Base-by-base conservation (phyloP, 2,113 vertebrate species). In the Hystrix cristata region DNA sequence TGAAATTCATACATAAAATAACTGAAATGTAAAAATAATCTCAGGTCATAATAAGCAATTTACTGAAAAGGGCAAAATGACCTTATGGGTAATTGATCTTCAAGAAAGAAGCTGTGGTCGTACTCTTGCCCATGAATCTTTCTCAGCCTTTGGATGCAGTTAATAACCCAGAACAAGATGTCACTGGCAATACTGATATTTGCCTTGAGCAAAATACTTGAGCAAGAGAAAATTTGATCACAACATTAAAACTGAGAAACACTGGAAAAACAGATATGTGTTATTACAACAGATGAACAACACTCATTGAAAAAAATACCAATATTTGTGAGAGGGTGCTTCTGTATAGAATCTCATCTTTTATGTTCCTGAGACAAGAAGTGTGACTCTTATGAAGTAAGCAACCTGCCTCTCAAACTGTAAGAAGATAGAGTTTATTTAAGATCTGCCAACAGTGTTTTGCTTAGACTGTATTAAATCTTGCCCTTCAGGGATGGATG, bases 341-440 rank as follows among this genome's bases (percentile, higher is more conserved):
- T 23, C 25, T 95, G 43, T 29, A 34, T 23, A 79, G 46, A 96
- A 29, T 2, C 15, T 79, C 0, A 12, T 96, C 43, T 34, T 96
- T 94, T 81, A 60, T 43, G 51, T 97, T 88, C 7, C 87, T 76
- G 57, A 18, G 15, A 84, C 9, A 85, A 78, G 38, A 95, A 82
- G 1, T 27, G 3, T 34, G 31, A 0, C 4, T 96, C 81, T 51
- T 62, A 59, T 38, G 82, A 94, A 96, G 93, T 38, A 96, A 87
- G 8, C 4, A 1, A 29, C 83, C 69, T 93, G 38, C 21, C 87
- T 31, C 3, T 96, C 90, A 97, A 86, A 0, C 1, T 27, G 51
- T 48, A 12, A 46, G 57, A 96, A 80, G n/a, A 85, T 21, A 81
- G 18, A 95, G 64, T 76, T 94, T 97, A 97, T 91, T 94, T 97